Evolutionary conservation across 2,888 invertebrate species (phyloP).

Genomic region (Nineta flava): DNA sequence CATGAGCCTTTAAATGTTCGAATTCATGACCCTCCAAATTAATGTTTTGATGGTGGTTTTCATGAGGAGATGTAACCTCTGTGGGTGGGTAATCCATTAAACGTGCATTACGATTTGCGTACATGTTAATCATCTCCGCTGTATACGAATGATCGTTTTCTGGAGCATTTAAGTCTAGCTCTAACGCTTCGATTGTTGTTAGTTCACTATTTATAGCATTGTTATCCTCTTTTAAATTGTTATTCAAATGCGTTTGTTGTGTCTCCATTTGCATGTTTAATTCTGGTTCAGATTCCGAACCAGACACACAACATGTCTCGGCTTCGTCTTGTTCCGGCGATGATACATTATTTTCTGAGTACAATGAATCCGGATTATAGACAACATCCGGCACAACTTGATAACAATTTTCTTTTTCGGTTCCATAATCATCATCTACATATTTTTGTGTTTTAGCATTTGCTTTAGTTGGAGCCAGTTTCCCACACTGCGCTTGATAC

Average conservation of each 20-base stretch:
- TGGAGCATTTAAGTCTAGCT: slow-evolving; percentile 1
- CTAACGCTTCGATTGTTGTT: slow-evolving; percentile 5
- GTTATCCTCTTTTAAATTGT: neutral
- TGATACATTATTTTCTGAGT: slow-evolving; percentile 7
- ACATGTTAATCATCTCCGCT: neutral
- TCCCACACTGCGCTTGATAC: slow-evolving; percentile 1
- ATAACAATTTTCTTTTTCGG: slow-evolving; percentile 11
- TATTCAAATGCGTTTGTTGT: neutral
- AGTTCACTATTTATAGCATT: neutral
- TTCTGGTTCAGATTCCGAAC: slow-evolving; percentile 7
- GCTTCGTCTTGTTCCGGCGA: slow-evolving; percentile 8
- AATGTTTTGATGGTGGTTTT: neutral
- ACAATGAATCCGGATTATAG: slow-evolving; percentile 7
- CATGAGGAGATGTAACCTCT: neutral
- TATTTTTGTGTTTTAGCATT: neutral
- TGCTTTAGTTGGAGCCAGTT: slow-evolving; percentile 5
- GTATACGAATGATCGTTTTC: neutral
- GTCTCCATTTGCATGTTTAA: slow-evolving; percentile 1
- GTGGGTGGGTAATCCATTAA: neutral
- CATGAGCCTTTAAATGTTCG: slow-evolving; percentile 20
- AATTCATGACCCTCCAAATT: slow-evolving; percentile 15
- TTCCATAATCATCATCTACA: slow-evolving; percentile 1
- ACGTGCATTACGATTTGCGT: neutral
- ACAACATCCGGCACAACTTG: slow-evolving; percentile 10
- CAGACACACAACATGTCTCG: neutral